A percentile compares a stretch with the other conserved stretches of the same genome.
phyloP scores from a whole-genome alignment of 2,113 vertebrate genomes.

The Sorex fumeus region DNA sequence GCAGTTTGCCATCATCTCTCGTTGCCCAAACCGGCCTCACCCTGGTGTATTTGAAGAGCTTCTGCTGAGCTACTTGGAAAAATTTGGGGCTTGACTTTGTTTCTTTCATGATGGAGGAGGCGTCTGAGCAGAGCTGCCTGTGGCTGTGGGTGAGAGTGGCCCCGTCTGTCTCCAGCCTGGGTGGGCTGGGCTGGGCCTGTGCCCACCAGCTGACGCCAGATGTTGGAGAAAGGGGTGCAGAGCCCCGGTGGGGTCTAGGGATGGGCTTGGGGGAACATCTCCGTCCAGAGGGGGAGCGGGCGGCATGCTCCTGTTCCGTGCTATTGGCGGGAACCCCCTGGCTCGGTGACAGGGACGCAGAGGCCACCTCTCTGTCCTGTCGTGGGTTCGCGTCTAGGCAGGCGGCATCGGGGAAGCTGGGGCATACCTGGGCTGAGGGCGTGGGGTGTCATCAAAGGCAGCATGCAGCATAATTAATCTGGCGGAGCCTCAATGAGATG shows the following conservation, averaged over 20 bases:
- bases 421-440: constrained; percentile 22
- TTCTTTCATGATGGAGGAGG: background rate
- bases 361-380: background rate
- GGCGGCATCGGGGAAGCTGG: background rate
- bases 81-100: background rate
- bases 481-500: constrained; percentile 65
- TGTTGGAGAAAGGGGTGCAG: background rate
- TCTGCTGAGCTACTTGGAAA: background rate
- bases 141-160: background rate
- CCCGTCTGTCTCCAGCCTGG: background rate
- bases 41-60: background rate
- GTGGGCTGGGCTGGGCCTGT: background rate
- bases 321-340: background rate
- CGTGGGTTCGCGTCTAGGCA: too few species aligned
- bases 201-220: background rate
- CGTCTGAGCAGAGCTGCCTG: background rate
- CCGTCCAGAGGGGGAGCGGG: background rate
- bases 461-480: constrained; percentile 64
- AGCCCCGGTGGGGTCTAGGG: background rate
- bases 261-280: background rate
- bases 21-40: background rate
- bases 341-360: background rate
- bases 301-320: background rate
- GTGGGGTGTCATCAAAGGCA: constrained; percentile 48
- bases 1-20: background rate